Evolutionary conservation across 2,113 vertebrate genomes (phyloP).

Genomic region (Leptobrachium leishanense): DNA sequence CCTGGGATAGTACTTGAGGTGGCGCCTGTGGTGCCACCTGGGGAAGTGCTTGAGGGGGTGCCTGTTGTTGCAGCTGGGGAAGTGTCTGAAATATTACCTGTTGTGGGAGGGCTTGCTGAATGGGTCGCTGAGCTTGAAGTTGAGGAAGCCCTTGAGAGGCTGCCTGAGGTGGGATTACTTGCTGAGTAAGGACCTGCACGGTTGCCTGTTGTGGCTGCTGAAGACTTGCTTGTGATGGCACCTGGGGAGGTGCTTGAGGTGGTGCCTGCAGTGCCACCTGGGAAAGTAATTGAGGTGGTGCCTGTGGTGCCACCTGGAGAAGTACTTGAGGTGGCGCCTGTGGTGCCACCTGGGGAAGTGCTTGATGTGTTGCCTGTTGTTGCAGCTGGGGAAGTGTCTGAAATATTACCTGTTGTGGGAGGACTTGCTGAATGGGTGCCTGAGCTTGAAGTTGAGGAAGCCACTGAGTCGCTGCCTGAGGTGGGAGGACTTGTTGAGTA

Average conservation of each 20-base stretch:
- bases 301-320: neutral
- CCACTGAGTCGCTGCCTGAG: neutral
- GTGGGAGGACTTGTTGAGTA: no score
- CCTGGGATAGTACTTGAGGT: no score
- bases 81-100: no score
- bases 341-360: neutral
- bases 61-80: no score
- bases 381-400: neutral
- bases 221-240: neutral
- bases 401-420: neutral
- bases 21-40: no score
- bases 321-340: neutral
- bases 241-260: neutral
- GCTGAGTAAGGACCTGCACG: no score
- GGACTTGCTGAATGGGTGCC: neutral
- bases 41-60: no score
- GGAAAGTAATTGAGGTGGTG: neutral
- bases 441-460: neutral
- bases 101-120: no score
- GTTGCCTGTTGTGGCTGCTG: no score
- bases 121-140: neutral
- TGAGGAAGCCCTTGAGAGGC: neutral
- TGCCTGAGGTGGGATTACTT: neutral
- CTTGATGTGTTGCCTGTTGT: neutral
- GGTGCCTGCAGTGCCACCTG: neutral